Conservation (phyloP, 2,113 vertebrate genomes). For the Lethenteron camtschaticum region DNA sequence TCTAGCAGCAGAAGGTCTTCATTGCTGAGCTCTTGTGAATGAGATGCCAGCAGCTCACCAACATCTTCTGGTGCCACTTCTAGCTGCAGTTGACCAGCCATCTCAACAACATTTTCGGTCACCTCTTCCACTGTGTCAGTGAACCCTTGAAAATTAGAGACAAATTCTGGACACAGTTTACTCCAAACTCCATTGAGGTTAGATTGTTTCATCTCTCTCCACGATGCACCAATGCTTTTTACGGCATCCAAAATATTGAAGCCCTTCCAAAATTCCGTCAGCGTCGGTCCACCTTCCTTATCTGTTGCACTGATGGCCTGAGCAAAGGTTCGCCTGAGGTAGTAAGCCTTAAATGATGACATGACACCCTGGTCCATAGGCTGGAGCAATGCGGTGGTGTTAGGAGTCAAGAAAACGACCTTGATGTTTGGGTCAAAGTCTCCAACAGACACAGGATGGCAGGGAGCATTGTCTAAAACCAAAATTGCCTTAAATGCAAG, state of each 20-base stretch:
- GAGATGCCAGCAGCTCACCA: background rate
- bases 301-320: background rate
- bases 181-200: conserved; percentile 1
- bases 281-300: background rate
- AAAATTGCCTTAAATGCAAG: background rate
- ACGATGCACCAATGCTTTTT: background rate
- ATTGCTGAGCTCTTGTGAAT: background rate
- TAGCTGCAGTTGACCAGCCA: conserved; percentile 1
- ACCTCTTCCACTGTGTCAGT: background rate
- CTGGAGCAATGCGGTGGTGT: background rate
- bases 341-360: background rate
- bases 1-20: background rate
- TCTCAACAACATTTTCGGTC: background rate
- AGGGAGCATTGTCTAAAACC: conserved; percentile 1
- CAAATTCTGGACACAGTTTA: background rate
- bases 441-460: background rate
- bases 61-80: background rate
- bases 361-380: conserved; percentile 1
- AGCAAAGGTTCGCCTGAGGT: background rate
- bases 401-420: background rate
- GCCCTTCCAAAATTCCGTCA: background rate
- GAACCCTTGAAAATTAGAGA: background rate
- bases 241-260: background rate
- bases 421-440: background rate
- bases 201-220: background rate